Percentiles rank a stretch among this genome's conserved stretches.
Evolutionary conservation across 2,888 invertebrate genomes (phyloP).

Genomic region (Sisyra terminalis): DNA sequence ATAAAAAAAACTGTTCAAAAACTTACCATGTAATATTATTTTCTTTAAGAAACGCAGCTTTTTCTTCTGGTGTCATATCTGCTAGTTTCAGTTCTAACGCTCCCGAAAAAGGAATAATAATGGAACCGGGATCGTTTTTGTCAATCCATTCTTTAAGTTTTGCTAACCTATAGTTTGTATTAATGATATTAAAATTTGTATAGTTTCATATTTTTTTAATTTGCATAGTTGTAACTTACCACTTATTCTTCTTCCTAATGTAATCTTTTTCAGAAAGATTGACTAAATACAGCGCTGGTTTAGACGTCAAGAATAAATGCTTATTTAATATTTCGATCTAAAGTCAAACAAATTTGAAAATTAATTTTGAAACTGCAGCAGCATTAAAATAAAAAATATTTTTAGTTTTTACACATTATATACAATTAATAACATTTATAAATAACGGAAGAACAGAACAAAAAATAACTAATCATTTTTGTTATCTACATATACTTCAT

Average conservation of each 20-base stretch:
- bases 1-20: slow-evolving; percentile 5
- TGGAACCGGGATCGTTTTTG: slow-evolving; percentile 85
- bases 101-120: slow-evolving; percentile 93
- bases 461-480: too few species aligned
- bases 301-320: slow-evolving; percentile 90
- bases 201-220: too few species aligned
- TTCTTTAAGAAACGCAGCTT: slow-evolving; percentile 67
- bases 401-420: too few species aligned
- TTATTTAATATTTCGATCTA: slow-evolving; percentile 94
- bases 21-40: slow-evolving; percentile 59
- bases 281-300: slow-evolving; percentile 92
- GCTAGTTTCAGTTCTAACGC: slow-evolving; percentile 70
- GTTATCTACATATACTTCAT: too few species aligned
- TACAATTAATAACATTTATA: too few species aligned
- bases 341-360: slow-evolving; percentile 23
- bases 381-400: background rate
- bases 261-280: slow-evolving; percentile 97
- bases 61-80: slow-evolving; percentile 66
- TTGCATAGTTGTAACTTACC: slow-evolving; percentile 51
- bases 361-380: background rate
- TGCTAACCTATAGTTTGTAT: slow-evolving; percentile 58
- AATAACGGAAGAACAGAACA: too few species aligned
- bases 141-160: slow-evolving; percentile 99
- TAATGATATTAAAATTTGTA: too few species aligned
- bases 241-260: slow-evolving; percentile 96